These are phyloP conservation scores for Tipula unca DNA, from an alignment of 2,888 invertebrate species.

Conservation along the genomic window DNA sequence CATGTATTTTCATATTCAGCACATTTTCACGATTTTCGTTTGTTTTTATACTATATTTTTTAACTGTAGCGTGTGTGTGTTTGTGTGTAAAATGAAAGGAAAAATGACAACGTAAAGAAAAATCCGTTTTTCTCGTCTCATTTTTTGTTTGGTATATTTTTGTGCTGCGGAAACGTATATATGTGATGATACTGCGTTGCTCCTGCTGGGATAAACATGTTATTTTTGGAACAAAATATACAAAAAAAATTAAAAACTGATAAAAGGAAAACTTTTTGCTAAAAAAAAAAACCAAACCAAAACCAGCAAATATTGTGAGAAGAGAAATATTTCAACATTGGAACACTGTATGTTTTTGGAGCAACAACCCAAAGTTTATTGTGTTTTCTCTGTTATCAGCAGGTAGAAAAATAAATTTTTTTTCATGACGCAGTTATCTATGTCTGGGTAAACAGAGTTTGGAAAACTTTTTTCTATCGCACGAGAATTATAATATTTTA, in stretches of 20 bases:
- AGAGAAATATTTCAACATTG: neutral
- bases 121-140: neutral
- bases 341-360: neutral
- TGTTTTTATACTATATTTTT: neutral
- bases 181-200: neutral
- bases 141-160: neutral
- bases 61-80: neutral
- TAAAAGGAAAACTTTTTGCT: neutral
- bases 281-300: neutral
- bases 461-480: neutral
- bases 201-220: neutral
- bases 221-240: neutral
- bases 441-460: neutral
- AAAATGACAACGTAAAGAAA: neutral
- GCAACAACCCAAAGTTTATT: neutral
- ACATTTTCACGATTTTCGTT: neutral
- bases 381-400: neutral
- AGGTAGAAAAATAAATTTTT: neutral
- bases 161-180: neutral
- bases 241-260: neutral
- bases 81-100: neutral
- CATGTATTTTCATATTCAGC: neutral
- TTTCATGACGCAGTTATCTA: neutral
- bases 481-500: too few species aligned
- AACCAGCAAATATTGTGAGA: neutral